Percentiles rank a stretch among this genome's conserved stretches.
phyloP scores from a whole-genome alignment of 2,113 vertebrate species.

The Pachycephala philippinensis region DNA sequence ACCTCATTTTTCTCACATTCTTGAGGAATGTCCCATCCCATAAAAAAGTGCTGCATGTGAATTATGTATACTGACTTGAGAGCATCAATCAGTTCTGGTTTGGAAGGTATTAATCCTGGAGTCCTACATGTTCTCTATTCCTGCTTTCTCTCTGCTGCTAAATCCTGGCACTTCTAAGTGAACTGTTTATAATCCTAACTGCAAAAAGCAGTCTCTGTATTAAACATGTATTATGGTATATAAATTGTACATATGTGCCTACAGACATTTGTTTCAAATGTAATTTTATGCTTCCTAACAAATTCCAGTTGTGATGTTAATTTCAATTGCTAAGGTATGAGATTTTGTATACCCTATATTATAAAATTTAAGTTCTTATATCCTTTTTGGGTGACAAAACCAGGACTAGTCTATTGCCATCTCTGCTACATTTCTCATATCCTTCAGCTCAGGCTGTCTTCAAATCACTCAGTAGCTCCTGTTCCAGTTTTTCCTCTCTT shows the following conservation, averaged over 20 bases:
- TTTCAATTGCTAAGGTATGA: not conserved
- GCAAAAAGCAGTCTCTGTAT: not conserved
- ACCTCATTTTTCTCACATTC: not conserved
- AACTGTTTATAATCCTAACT: not conserved
- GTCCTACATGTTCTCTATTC: not conserved
- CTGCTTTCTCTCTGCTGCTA: not conserved
- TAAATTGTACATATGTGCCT: not conserved
- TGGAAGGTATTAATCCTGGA: not conserved
- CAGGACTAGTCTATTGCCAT: not conserved
- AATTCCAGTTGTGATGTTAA: not conserved
- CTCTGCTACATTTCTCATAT: not conserved
- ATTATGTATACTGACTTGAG: not conserved
- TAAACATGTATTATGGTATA: not conserved
- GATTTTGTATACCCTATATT: not conserved
- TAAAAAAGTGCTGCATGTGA: not conserved
- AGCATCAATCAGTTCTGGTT: not conserved
- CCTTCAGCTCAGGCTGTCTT: not conserved
- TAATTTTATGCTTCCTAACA: not conserved
- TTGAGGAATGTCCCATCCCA: not conserved
- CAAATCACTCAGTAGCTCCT: accelerated
- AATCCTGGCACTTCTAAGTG: not conserved
- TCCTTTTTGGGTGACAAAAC: not conserved
- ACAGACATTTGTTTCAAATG: not conserved
- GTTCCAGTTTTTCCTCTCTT: not conserved
- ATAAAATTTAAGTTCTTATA: not conserved